These are phyloP conservation scores for Marmota monax DNA, from an alignment of 2,113 vertebrate genomes.

Conservation along the genomic window DNA sequence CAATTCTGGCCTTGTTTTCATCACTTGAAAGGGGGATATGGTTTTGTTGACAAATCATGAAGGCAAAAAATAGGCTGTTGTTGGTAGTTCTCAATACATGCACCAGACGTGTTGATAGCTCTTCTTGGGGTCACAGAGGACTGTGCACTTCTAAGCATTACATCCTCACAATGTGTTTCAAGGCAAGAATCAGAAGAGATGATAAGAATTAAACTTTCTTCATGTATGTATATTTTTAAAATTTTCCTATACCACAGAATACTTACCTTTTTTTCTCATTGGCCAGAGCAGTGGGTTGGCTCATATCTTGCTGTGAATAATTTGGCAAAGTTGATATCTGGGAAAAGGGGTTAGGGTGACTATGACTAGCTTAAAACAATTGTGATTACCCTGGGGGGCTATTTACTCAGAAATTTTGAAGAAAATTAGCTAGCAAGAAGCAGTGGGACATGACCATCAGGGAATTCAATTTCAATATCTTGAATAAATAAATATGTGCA, in stretches of 20 bases:
- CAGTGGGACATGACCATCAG: neutral
- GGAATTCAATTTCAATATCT: neutral
- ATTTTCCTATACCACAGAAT: neutral
- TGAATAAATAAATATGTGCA: neutral
- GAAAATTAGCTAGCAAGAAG: neutral
- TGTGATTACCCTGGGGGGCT: neutral
- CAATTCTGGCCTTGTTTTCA: neutral
- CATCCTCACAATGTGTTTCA: neutral
- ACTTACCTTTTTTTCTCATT: neutral
- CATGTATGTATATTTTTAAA: neutral
- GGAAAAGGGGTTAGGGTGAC: neutral
- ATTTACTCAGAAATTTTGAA: neutral
- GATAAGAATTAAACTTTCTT: neutral
- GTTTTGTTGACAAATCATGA: neutral
- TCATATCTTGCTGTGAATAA: neutral
- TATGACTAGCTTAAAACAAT: neutral
- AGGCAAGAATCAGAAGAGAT: neutral
- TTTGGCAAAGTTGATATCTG: neutral
- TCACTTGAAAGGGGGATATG: neutral
- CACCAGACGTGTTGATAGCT: neutral
- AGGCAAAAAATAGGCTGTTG: neutral
- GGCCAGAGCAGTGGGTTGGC: neutral
- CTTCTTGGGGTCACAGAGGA: neutral
- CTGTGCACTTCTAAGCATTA: neutral
- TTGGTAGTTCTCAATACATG: neutral